phyloP scores from a whole-genome alignment of 1,140 invertebrate genomes.

The Achatina immaculata region DNA sequence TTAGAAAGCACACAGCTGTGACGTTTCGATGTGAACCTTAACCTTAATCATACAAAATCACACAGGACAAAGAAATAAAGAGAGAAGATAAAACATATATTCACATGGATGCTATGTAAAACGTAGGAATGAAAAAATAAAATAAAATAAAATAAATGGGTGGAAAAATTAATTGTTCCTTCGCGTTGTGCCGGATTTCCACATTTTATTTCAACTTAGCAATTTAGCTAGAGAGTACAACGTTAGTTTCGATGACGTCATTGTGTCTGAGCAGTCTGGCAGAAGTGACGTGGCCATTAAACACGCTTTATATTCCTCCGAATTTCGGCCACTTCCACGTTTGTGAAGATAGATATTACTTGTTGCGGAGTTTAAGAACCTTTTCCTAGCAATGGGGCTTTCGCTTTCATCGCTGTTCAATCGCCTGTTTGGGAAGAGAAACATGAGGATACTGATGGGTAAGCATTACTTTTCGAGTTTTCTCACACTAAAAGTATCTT shows the following conservation, averaged over 20 bases:
- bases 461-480: slow-evolving; percentile 26
- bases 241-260: slow-evolving; percentile 34
- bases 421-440: slow-evolving; percentile 96
- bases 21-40: no score
- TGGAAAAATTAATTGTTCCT: not conserved
- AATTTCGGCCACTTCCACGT: slow-evolving; percentile 15
- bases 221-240: slow-evolving; percentile 3
- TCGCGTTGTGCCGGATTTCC: not conserved
- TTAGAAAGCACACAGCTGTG: no score
- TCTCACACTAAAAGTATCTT: no score
- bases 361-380: not conserved
- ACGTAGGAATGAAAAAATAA: no score
- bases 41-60: no score
- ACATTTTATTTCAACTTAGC: not conserved
- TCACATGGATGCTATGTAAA: no score
- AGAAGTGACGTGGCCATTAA: slow-evolving; percentile 65
- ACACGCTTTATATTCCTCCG: not conserved
- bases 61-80: no score
- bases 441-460: slow-evolving; percentile 97
- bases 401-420: slow-evolving; percentile 94
- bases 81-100: no score
- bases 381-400: slow-evolving; percentile 83
- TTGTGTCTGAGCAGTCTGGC: slow-evolving; percentile 48
- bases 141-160: no score
- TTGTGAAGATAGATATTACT: not conserved